Conservation (phyloP, 2,888 invertebrate species). For the Atrina japonica region DNA sequence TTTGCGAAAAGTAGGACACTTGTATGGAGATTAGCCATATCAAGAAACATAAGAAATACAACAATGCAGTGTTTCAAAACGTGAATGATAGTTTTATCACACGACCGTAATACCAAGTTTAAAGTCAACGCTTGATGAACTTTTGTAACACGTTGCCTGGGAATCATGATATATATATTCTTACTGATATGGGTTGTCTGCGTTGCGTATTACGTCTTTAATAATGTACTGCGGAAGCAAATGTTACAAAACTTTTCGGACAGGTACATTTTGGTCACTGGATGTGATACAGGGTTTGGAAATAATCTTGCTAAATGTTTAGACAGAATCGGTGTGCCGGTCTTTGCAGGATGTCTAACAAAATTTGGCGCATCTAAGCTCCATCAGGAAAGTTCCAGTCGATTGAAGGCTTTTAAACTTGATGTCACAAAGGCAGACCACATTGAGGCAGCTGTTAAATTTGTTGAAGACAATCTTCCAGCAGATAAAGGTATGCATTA, state of each 20-base stretch:
- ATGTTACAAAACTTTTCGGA: conserved; percentile 21
- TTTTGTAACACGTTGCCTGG: no score
- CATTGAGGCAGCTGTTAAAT: conserved; percentile 35
- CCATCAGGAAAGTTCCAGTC: conserved; percentile 27
- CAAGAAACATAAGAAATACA: no score
- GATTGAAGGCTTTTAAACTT: conserved; percentile 38
- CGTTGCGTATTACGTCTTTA: no score
- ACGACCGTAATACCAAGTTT: no score
- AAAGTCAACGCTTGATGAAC: no score
- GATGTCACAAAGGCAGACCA: conserved; percentile 48
- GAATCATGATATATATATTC: no score
- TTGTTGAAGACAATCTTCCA: conserved; percentile 40
- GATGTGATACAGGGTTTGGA: conserved; percentile 65
- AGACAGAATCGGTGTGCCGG: conserved; percentile 47
- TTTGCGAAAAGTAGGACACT: no score
- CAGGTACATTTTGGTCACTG: conserved; percentile 56
- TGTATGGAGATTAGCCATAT: no score
- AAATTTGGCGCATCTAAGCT: conserved; percentile 42
- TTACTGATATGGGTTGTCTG: no score
- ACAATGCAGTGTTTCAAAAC: no score
- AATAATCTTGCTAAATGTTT: conserved; percentile 49
- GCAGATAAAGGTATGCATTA: conserved; percentile 38
- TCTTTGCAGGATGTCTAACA: conserved; percentile 51
- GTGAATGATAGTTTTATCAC: no score
- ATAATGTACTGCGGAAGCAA: no score